Evolutionary conservation across 2,113 vertebrate genomes (phyloP).

Genomic region (Lycocorax pyrrhopterus): DNA sequence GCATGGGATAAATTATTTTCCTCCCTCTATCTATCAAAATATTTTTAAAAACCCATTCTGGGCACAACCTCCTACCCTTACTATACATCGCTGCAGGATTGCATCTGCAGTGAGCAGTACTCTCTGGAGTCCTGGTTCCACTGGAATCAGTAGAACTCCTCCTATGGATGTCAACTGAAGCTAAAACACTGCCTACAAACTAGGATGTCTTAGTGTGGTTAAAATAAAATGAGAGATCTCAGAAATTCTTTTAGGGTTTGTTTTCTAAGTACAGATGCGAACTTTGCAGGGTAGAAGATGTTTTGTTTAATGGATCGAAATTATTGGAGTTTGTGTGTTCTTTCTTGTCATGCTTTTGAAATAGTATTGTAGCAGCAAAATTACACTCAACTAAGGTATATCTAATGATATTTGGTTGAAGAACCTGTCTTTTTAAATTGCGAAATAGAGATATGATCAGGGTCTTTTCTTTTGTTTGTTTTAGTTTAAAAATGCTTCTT

Average conservation of each 20-base stretch:
- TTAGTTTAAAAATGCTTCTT: background rate
- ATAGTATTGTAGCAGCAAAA: background rate
- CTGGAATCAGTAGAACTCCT: background rate
- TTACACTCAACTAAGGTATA: background rate
- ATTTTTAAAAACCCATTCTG: background rate
- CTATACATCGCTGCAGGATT: background rate
- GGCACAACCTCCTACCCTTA: background rate
- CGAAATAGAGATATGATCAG: background rate
- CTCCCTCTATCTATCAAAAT: background rate
- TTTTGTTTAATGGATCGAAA: background rate
- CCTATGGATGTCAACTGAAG: background rate
- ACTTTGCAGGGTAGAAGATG: background rate
- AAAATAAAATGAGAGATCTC: background rate
- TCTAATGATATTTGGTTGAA: background rate
- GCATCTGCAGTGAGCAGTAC: background rate
- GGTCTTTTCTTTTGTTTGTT: background rate
- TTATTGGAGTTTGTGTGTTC: background rate
- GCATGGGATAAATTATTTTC: background rate
- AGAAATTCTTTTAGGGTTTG: background rate
- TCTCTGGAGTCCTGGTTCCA: background rate
- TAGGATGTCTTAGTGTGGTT: background rate
- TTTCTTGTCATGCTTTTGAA: background rate
- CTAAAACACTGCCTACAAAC: background rate
- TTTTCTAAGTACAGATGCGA: background rate
- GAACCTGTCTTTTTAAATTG: background rate